Conservation (phyloP, 1,140 invertebrate genomes). For the Drosophila varians region DNA sequence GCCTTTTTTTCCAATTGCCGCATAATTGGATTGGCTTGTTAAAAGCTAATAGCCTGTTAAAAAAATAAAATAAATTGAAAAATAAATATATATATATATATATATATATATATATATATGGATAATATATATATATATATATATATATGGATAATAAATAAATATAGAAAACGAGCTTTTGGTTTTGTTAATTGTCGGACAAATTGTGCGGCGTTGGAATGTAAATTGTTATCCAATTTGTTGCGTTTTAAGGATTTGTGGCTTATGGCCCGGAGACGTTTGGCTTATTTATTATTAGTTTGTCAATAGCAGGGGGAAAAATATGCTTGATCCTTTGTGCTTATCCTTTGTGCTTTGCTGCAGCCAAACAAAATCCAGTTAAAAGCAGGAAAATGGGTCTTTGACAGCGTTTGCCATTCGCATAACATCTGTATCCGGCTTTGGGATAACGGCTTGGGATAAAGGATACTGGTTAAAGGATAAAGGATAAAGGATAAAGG, state of each 20-base stretch:
- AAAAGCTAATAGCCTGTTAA: constrained; percentile 28
- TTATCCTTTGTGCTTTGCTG: too few relatives aligned
- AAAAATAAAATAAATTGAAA: neutral
- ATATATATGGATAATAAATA: too few relatives aligned
- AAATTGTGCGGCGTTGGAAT: constrained; percentile 6
- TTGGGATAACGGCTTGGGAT: neutral
- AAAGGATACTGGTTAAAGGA: neutral
- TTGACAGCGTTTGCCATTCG: constrained; percentile 9
- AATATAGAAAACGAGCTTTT: too few relatives aligned
- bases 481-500: neutral
- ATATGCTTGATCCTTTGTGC: neutral
- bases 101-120: too few relatives aligned
- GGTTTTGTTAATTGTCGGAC: neutral
- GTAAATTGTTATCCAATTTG: constrained; percentile 3
- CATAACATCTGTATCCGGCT: constrained; percentile 16
- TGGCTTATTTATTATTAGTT: too few relatives aligned
- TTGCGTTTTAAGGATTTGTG: neutral
- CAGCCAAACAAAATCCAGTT: constrained; percentile 18
- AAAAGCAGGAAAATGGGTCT: constrained; percentile 5
- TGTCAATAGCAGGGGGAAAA: too few relatives aligned
- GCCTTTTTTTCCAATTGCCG: neutral
- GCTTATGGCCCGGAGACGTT: too few relatives aligned
- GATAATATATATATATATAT: too few relatives aligned
- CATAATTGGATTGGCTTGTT: constrained; percentile 21
- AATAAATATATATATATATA: too few relatives aligned